Base-by-base conservation (phyloP, 2,113 vertebrate species). In the Poeciliopsis turrubarensis region DNA sequence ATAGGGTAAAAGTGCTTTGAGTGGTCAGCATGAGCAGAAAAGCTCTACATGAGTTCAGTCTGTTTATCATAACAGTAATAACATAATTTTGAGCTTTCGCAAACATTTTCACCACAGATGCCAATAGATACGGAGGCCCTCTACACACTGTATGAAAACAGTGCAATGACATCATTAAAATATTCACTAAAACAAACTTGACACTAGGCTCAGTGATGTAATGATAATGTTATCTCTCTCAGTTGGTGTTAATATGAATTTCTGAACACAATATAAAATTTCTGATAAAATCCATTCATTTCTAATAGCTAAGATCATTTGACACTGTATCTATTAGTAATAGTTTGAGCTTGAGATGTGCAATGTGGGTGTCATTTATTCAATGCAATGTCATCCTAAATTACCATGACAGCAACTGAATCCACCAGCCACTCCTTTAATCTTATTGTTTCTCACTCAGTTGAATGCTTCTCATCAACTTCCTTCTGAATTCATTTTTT, bases 391-490 rank as follows among this genome's bases (percentile, higher is more conserved):
- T 13, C 25, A 29, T 54, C 67, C 66, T 25, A 25, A 39, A 71
- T 31, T 47, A 54, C 63, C n/a, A 4, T 26, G 26, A 61, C 44
- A 31, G 34, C n/a, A 14, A 12, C 37, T 34, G 8, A 51, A 32
- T 72, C 60, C 2, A 68, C 68, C 14, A 69, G 77, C 77, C 75
- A 41, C 25, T 57, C 19, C 66, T 71, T 75, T 68, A 77, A 82
- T 86, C 75, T 72, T 75, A 65, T 73, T 67, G 37, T 79, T 70
- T 32, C 57, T 72, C 87, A 83, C 80, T 83, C 41, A 60, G 39
- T 66, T 60, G 77, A 75, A 81, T 78, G 57, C 12, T 25, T 75
- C 79, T 82, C 85, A 87, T 91, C 87, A 51, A 25, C 60, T 69
- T 66, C 66, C 30, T 79, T 75, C 85, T 73, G 75, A 82, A 80